Base-by-base conservation (phyloP, 2,888 invertebrate species). In the Lordiphosa andalusiaca region DNA sequence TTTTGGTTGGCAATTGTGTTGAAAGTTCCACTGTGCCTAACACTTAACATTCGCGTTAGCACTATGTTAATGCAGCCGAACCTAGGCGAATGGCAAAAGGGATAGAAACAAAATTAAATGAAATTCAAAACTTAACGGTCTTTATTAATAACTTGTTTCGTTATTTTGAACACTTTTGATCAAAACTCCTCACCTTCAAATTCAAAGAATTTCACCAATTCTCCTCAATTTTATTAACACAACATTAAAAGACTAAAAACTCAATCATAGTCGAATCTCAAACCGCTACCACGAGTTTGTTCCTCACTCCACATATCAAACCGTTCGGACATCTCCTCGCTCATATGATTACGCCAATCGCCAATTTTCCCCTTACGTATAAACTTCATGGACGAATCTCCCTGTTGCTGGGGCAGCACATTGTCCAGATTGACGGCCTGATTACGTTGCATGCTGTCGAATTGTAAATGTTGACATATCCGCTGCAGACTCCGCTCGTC, bases 361-460 rank as follows among this genome's bases (percentile, higher is more conserved):
- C 95, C 95, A 13, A 95, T 93, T 85, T 93, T 91, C 0, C 96
- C 96, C 88, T 94, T 95, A 12, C 95, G 91, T 61, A 95, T 94
- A 73, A 95, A 95, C 73, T 92, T 92, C 0, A 90, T 91, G 7
- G 61, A 12, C 4, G 53, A 37, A 30, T 30, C 7, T 3, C 7
- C 30, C 30, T 10, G 30, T n/a, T 36, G 90, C 23, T 69, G 69
- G 1, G 67, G 91, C 7, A 94, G 88, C 37, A 94, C 89, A 2
- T 91, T 90, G 60, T 94, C 93, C 73, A 94, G 88, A 80, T 97
- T 97, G 0, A 95, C 93, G 1, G 94, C 93, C 21, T 94, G 92
- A 88, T 97, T 97, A 0, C 91, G 90, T 81, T 94, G 93, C 96
- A 97, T 97, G 72, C 92, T 94, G 49, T 93, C 91, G 87, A 97